These are phyloP conservation scores for Platichthys flesus DNA, from an alignment of 2,113 vertebrate genomes.

Conservation along the genomic window DNA sequence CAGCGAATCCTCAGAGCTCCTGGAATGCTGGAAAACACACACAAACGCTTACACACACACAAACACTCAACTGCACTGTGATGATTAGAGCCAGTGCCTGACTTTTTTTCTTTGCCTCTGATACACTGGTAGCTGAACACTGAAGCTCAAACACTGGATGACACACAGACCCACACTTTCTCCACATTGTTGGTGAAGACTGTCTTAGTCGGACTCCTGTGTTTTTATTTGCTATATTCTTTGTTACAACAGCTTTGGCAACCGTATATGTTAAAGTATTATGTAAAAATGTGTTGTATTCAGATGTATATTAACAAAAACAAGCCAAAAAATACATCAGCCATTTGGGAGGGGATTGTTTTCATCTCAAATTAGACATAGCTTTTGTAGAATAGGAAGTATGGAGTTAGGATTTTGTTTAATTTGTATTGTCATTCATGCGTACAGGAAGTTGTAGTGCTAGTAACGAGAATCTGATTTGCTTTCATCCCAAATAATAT, in stretches of 20 bases:
- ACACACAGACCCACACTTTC: slow-evolving; percentile 1
- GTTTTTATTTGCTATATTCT: neutral
- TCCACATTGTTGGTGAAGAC: neutral
- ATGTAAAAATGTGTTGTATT: slow-evolving; percentile 15
- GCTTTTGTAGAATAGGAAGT: slow-evolving; percentile 1
- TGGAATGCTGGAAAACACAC: slow-evolving; percentile 64
- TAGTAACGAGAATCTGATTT: neutral
- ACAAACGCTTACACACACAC: slow-evolving; percentile 8
- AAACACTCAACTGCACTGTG: slow-evolving; percentile 34
- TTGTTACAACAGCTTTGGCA: slow-evolving; percentile 27
- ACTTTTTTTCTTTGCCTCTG: slow-evolving; percentile 21
- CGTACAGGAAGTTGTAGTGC: slow-evolving; percentile 1
- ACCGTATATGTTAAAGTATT: slow-evolving; percentile 16
- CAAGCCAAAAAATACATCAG: slow-evolving; percentile 18
- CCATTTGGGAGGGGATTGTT: slow-evolving; percentile 18
- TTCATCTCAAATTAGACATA: slow-evolving; percentile 6
- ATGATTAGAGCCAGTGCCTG: slow-evolving; percentile 36
- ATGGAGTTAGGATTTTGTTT: neutral
- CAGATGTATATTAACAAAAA: slow-evolving; percentile 8
- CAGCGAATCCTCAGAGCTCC: slow-evolving; percentile 26
- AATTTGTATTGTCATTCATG: slow-evolving; percentile 1
- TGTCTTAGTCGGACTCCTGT: neutral
- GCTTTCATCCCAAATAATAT: slow-evolving; percentile 49
- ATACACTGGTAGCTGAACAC: slow-evolving; percentile 51
- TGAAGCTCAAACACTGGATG: slow-evolving; percentile 50